Evolutionary conservation across 2,797 vertebrate species (phyloP).

Genomic region (Hipposideros larvatus): DNA sequence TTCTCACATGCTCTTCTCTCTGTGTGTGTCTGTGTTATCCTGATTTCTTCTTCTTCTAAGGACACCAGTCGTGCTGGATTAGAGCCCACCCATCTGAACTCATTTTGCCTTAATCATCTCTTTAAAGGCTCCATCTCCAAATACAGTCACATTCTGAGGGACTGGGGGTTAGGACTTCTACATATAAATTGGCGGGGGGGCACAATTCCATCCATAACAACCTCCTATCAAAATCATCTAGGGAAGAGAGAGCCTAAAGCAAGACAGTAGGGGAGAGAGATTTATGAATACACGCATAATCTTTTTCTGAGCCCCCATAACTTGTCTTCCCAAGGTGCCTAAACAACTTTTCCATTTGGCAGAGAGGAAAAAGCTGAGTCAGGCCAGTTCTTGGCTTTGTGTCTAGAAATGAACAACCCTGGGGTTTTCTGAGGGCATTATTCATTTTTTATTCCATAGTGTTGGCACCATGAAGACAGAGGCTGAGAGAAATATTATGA

Average conservation of each 20-base stretch:
- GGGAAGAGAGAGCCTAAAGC: neutral
- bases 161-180: neutral
- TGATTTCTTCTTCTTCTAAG: neutral
- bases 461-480: neutral
- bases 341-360: neutral
- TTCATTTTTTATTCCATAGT: neutral
- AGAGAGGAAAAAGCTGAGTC: neutral
- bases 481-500: constrained; percentile 3
- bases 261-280: neutral
- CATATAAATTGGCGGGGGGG: neutral
- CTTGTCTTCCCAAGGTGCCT: neutral
- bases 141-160: neutral
- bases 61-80: too few species aligned
- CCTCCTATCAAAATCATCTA: neutral
- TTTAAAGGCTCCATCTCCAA: neutral
- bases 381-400: neutral
- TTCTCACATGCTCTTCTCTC: neutral
- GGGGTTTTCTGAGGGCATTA: neutral
- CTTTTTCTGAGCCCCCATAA: neutral
- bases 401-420: neutral
- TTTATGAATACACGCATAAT: neutral
- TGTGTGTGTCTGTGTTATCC: neutral
- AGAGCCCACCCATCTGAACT: neutral
- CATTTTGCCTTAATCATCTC: neutral
- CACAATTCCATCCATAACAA: neutral